Percentiles rank a stretch among this genome's conserved stretches.
Evolutionary conservation across 2,113 vertebrate species (phyloP).

Genomic region (Corydoras maculifer): DNA sequence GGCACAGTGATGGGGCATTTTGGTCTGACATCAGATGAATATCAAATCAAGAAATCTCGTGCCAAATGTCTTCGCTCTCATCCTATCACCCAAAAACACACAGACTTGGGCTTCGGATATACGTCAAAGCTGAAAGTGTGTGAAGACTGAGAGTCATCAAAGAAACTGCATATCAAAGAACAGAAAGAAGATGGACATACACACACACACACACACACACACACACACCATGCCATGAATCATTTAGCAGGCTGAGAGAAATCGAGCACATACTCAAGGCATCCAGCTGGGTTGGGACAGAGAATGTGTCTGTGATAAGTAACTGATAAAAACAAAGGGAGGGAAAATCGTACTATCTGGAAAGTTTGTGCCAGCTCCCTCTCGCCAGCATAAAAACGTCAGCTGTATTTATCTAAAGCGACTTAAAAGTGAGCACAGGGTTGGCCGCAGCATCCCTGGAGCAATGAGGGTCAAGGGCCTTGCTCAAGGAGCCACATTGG

Average conservation of each 20-base stretch:
- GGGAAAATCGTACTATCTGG: conserved; percentile 10
- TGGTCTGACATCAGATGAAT: neutral
- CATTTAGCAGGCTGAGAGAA: conserved; percentile 25
- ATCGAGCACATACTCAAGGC: conserved; percentile 9
- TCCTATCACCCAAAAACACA: conserved; percentile 13
- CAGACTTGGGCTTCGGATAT: conserved; percentile 10
- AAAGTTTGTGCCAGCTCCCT: conserved; percentile 27
- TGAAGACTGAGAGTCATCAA: conserved; percentile 20
- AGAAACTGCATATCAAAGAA: conserved; percentile 27
- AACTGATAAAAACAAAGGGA: neutral
- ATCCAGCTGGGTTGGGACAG: conserved; percentile 21
- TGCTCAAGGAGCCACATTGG: no score
- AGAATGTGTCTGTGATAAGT: neutral
- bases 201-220: conserved; percentile 20
- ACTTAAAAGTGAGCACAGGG: no score
- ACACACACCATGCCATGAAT: conserved; percentile 25
- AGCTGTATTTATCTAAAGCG: neutral
- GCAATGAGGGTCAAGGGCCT: no score
- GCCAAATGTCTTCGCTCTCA: neutral
- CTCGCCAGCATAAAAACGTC: conserved; percentile 2
- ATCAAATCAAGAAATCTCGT: neutral
- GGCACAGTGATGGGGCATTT: neutral
- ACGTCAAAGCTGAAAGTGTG: neutral
- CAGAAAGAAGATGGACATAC: conserved; percentile 16
- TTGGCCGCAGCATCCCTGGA: no score